These are phyloP conservation scores for Casuarius casuarius DNA, from an alignment of 2,113 vertebrate species.

Conservation along the genomic window DNA sequence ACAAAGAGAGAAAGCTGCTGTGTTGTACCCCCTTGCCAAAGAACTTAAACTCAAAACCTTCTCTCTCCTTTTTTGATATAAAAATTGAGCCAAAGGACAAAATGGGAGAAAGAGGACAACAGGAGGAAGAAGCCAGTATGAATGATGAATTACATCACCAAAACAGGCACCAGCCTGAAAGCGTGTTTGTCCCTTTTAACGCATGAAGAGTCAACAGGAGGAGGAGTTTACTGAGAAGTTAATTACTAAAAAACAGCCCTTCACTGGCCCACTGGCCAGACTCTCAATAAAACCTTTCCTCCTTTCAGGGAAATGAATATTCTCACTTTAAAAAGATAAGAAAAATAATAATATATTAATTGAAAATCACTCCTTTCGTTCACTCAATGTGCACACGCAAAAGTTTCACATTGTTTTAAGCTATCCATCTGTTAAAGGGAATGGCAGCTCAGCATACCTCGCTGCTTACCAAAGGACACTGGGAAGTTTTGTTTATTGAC, in stretches of 20 bases:
- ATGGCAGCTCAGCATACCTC: neutral
- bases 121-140: neutral
- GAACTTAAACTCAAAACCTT: neutral
- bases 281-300: neutral
- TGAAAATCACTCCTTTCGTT: neutral
- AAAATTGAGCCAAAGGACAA: neutral
- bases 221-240: neutral
- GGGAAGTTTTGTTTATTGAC: constrained; percentile 39
- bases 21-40: neutral
- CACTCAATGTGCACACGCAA: neutral
- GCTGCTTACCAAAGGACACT: constrained; percentile 1
- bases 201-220: neutral
- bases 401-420: constrained; percentile 15
- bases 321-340: neutral
- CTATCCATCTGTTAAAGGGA: neutral
- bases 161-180: neutral
- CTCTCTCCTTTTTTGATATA: neutral
- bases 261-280: neutral
- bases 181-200: accelerated
- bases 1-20: neutral
- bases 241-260: neutral
- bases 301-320: neutral
- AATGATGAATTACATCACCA: neutral
- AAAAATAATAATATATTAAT: neutral
- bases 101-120: neutral